Conservation (phyloP, 1,140 invertebrate genomes). For the Nephila pilipes region DNA sequence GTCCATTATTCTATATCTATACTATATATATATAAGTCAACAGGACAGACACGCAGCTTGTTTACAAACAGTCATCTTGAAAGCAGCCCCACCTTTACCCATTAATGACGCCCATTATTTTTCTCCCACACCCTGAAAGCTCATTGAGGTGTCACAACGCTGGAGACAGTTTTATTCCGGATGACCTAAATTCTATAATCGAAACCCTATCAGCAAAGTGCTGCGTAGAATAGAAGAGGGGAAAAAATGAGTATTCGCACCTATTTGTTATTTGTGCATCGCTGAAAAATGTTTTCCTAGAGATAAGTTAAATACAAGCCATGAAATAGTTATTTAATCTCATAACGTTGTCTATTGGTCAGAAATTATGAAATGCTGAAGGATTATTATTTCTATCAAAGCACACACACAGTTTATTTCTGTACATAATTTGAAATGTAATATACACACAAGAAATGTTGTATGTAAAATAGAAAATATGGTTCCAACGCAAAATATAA, state of each 20-base stretch:
- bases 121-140: not conserved
- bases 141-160: not conserved
- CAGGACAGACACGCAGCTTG: not conserved
- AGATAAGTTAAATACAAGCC: not conserved
- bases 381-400: too few relatives aligned
- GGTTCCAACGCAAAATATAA: too few relatives aligned
- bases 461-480: too few relatives aligned
- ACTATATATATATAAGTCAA: not conserved
- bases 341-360: too few relatives aligned
- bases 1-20: slow-evolving; percentile 8
- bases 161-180: not conserved
- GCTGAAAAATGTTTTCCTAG: not conserved
- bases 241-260: not conserved
- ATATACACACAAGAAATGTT: too few relatives aligned
- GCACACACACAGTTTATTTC: too few relatives aligned
- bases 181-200: slow-evolving; percentile 7
- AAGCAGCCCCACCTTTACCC: not conserved
- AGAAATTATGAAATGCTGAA: too few relatives aligned
- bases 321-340: not conserved
- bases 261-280: not conserved
- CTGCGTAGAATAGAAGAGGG: not conserved
- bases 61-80: slow-evolving; percentile 22
- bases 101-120: slow-evolving; percentile 21
- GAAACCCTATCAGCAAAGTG: not conserved
- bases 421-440: too few relatives aligned